Evolutionary conservation across 1,140 invertebrate species (phyloP), one percentile per base, ranked within the genome.

Genomic region (Phthorimaea operculella): DNA sequence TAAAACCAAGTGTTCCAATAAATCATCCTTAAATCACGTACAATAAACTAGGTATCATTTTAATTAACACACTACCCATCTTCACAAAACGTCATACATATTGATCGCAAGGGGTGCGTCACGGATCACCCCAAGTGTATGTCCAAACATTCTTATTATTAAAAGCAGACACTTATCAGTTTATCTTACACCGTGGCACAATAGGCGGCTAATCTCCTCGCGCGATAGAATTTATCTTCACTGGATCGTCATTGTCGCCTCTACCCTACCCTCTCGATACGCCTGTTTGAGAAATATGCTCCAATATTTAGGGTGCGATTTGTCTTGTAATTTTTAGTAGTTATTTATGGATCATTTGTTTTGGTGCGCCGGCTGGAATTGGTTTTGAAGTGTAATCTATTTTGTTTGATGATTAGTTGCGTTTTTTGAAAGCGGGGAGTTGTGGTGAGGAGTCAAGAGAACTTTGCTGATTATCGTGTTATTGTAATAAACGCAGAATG

Each of bases 161-260:
- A 83, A 77, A 70, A 79, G 72, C 54, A 76, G 75, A 77, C 74
- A 84, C 78, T 81, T 84, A 84, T 84, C 81, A 75, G 76, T 81
- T 84, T 80, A 84, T 84, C 81, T 84, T 79, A 80, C 77, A 79
- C 76, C 63, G 70, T 65, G 70, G 58, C 63, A 83, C 79, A 84
- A 84, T 79, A 28, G 66, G 68, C 56, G 42, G 76, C 78, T 84
- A 84, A 84, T 84, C 79, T 78, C 66, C 60, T 63, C 67, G 76
- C 74, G 79, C 76, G 79, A 82, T 84, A 82, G 75, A 82, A 81
- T 81, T 82, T 84, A 84, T 84, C 81, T 84, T 78, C 65, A 57
- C 54, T 53, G 53, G 57, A 68, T 64, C 59, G 67, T 74, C 70
- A 79, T 80, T 80, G 79, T 83, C 76, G 67, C 64, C 67, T 65